phyloP scores from a whole-genome alignment of 2,113 vertebrate species.

The Prunella himalayana region DNA sequence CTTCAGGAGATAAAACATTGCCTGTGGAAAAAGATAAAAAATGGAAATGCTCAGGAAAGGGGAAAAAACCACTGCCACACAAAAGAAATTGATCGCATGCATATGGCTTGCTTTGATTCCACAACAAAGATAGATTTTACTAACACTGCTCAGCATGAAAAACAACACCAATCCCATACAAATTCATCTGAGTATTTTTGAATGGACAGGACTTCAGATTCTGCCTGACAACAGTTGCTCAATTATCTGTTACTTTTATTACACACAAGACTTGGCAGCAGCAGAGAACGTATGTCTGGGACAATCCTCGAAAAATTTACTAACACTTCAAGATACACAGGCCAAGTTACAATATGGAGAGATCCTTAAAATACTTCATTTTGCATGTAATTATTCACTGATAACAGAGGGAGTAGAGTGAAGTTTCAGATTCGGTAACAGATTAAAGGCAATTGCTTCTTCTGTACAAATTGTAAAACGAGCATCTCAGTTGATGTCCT shows the following conservation, averaged over 20 bases:
- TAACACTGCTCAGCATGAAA: not conserved
- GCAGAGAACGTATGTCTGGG: conserved; percentile 36
- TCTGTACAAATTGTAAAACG: rapidly evolving
- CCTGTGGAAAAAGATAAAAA: not conserved
- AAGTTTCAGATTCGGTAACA: not conserved
- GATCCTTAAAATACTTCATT: conserved; percentile 42
- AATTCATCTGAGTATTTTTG: conserved; percentile 7
- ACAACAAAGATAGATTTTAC: not conserved
- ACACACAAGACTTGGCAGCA: conserved; percentile 40
- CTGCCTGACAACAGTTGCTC: conserved; percentile 58
- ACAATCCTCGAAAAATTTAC: conserved; percentile 32
- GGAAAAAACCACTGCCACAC: rapidly evolving
- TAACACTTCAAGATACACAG: conserved; percentile 35
- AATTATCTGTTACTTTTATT: conserved; percentile 56
- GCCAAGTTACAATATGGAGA: conserved; percentile 53
- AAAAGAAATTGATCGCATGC: not conserved
- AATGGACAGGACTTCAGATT: conserved; percentile 41
- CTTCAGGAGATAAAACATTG: not conserved
- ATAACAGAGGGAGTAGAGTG: not conserved
- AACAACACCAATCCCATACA: not conserved
- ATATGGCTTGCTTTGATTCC: not conserved
- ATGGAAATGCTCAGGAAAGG: not conserved
- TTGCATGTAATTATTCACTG: conserved; percentile 31
- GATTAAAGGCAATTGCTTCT: not conserved
- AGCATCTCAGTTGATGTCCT: not conserved